Evolutionary conservation across 1,140 invertebrate species (phyloP).

Genomic region (Euwallacea similis): DNA sequence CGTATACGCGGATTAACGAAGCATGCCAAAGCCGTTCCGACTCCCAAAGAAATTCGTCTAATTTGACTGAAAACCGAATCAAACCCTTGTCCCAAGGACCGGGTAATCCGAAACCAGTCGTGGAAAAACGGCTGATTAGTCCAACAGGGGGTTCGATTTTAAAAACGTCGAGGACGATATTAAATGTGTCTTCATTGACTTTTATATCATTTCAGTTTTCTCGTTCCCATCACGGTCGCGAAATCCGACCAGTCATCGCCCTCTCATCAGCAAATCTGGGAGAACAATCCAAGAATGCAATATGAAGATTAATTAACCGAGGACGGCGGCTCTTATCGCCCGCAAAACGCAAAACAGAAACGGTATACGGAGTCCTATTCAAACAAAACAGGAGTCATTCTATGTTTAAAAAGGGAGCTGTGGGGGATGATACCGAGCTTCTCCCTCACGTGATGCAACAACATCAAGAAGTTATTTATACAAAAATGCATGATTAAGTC

Average conservation of each 20-base stretch:
- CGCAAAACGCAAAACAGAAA: constrained; percentile 32
- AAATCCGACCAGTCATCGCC: constrained; percentile 19
- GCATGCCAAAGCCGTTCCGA: constrained; percentile 37
- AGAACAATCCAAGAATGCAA: constrained; percentile 36
- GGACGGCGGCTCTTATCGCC: constrained; percentile 29
- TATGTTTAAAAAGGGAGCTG: constrained; percentile 19
- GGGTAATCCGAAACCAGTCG: constrained; percentile 31
- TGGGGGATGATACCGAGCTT: neutral
- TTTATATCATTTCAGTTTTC: constrained; percentile 12
- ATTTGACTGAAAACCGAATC: constrained; percentile 41
- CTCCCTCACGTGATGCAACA: neutral
- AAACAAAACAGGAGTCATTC: constrained; percentile 37
- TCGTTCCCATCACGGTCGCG: neutral
- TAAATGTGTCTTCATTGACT: neutral
- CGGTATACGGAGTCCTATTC: constrained; percentile 32
- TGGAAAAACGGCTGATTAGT: constrained; percentile 30
- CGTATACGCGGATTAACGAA: constrained; percentile 33
- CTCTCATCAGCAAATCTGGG: constrained; percentile 23
- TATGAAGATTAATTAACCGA: constrained; percentile 35
- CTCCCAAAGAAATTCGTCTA: constrained; percentile 36
- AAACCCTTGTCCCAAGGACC: constrained; percentile 20
- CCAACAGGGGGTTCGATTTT: constrained; percentile 27
- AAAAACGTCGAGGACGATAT: neutral
- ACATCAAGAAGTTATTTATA: too few species aligned
- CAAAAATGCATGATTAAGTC: too few species aligned